A percentile compares a stretch with the other conserved stretches of the same genome.
Conservation (phyloP, 2,113 vertebrate genomes). For the Chaetura pelagica region DNA sequence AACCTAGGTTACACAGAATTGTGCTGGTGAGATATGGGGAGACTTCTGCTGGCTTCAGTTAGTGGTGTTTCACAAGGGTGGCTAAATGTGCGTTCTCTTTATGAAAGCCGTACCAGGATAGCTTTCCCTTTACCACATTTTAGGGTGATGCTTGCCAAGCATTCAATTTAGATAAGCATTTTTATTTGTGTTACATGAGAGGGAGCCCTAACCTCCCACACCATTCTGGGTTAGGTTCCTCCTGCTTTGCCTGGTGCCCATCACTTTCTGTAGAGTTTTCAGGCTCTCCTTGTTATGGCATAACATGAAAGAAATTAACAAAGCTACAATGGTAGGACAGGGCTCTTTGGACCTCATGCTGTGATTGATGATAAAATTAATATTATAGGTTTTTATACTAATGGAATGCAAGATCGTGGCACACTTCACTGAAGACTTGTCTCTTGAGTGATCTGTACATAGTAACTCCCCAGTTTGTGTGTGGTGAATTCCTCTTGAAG, state of each 20-base stretch:
- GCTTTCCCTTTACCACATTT: neutral
- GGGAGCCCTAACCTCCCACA: neutral
- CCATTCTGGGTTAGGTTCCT: neutral
- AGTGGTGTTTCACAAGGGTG: fast-evolving
- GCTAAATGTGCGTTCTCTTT: neutral
- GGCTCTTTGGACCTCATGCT: neutral
- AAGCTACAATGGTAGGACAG: neutral
- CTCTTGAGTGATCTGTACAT: neutral
- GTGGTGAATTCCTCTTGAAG: neutral
- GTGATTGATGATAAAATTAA: neutral
- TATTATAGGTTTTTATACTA: neutral
- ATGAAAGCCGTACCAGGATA: neutral
- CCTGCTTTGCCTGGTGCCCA: neutral
- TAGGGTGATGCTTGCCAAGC: neutral
- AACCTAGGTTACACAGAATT: neutral
- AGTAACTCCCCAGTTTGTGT: neutral
- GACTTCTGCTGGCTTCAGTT: neutral
- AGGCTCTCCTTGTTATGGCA: fast-evolving
- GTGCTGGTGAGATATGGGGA: neutral
- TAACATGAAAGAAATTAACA: neutral
- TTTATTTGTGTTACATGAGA: neutral
- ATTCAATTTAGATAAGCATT: neutral
- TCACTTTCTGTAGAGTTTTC: neutral
- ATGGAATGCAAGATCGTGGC: neutral
- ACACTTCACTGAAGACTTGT: neutral